Conservation (phyloP, 1,140 invertebrate species). For the Hylyphantes graminicola region DNA sequence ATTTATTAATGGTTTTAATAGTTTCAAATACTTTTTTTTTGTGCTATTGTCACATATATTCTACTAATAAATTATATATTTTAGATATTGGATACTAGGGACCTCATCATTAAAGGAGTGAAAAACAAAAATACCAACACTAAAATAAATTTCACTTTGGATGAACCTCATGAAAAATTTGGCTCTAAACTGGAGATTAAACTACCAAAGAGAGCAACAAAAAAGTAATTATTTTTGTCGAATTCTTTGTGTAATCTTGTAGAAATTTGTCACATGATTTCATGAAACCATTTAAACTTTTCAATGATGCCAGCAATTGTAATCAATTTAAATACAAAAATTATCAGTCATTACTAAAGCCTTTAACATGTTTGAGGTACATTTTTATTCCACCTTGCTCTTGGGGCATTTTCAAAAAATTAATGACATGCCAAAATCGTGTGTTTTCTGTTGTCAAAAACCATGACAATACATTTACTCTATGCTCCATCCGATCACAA, state of each 20-base stretch:
- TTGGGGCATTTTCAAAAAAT: too few relatives aligned
- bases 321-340: too few relatives aligned
- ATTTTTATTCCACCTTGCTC: too few relatives aligned
- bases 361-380: too few relatives aligned
- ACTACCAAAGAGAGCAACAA: conserved; percentile 70
- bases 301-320: neutral
- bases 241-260: neutral
- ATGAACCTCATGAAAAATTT: conserved; percentile 75
- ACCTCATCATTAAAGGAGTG: conserved; percentile 75
- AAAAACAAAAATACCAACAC: conserved; percentile 70
- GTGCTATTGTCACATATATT: neutral
- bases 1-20: too few relatives aligned
- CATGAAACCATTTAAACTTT: neutral
- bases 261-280: neutral
- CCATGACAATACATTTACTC: too few relatives aligned
- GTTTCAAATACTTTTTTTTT: neutral
- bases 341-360: too few relatives aligned
- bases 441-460: too few relatives aligned
- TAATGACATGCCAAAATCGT: too few relatives aligned
- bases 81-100: conserved; percentile 82
- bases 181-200: conserved; percentile 82
- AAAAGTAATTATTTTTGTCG: conserved; percentile 19
- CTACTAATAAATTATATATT: conserved; percentile 60
- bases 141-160: conserved; percentile 75
- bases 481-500: too few relatives aligned